phyloP scores from a whole-genome alignment of 2,113 vertebrate genomes.

The Anolis carolinensis region DNA sequence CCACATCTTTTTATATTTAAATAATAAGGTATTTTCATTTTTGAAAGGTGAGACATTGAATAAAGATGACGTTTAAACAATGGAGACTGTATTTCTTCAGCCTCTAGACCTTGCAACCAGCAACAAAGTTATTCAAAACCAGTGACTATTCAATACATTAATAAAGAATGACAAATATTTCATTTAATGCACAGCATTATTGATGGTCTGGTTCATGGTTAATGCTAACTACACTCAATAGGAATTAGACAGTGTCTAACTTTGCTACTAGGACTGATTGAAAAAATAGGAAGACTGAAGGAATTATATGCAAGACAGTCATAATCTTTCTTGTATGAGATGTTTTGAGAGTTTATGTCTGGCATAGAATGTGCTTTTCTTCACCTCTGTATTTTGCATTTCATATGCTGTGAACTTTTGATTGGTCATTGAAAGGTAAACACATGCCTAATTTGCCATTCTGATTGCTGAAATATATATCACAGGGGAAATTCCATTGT shows the following conservation, averaged over 20 bases:
- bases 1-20: slow-evolving; percentile 36
- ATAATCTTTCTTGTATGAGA: no score
- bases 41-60: not conserved
- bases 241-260: not conserved
- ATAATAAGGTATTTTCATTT: slow-evolving; percentile 7
- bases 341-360: no score
- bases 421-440: no score
- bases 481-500: no score
- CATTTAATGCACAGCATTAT: not conserved
- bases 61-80: slow-evolving; percentile 28
- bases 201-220: not conserved
- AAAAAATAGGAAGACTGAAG: not conserved
- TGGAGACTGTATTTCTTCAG: not conserved
- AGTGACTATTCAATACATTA: not conserved
- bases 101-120: not conserved
- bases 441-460: no score
- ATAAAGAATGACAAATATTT: not conserved
- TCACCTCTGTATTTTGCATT: no score
- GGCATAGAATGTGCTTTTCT: no score
- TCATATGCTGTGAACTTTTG: no score
- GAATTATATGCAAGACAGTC: not conserved
- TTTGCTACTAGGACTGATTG: not conserved
- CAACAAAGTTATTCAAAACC: not conserved
- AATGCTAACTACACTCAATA: no score
- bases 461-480: no score